Percentiles rank a stretch among this genome's conserved stretches.
These are phyloP conservation scores for Oreochromis grahami DNA, from an alignment of 2,797 vertebrate genomes.

Conservation along the genomic window DNA sequence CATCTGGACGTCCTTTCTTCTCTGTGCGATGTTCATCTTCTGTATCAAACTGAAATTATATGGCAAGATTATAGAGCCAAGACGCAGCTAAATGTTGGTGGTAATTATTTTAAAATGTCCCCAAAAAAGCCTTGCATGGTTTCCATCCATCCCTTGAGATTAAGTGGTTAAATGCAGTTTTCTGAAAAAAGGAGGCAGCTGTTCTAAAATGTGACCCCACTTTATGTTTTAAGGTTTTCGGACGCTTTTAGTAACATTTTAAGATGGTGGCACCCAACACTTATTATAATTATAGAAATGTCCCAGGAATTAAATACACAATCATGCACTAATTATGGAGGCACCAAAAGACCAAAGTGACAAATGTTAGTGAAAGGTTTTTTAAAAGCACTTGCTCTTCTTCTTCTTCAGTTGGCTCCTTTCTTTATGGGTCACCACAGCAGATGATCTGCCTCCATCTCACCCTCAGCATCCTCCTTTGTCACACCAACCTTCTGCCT, in stretches of 20 bases:
- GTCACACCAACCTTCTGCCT: background rate
- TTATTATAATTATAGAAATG: background rate
- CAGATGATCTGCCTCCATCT: background rate
- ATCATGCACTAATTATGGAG: background rate
- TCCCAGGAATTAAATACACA: background rate
- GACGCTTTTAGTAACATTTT: background rate
- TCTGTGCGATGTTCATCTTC: background rate
- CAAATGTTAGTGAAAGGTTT: background rate
- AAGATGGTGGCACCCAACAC: background rate
- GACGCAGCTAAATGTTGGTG: background rate
- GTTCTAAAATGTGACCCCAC: background rate
- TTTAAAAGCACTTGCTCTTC: background rate
- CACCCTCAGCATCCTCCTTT: background rate
- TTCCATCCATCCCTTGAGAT: background rate
- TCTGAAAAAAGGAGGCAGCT: background rate
- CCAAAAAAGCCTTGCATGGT: background rate
- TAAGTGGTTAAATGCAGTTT: background rate
- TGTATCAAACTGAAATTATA: background rate
- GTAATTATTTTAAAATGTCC: background rate
- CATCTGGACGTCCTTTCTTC: background rate
- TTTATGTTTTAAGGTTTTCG: background rate
- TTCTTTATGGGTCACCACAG: background rate
- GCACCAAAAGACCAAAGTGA: background rate
- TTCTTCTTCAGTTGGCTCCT: background rate
- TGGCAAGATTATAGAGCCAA: background rate